Conservation (phyloP, 2,797 vertebrate species). For the Moxostoma hubbsi region DNA sequence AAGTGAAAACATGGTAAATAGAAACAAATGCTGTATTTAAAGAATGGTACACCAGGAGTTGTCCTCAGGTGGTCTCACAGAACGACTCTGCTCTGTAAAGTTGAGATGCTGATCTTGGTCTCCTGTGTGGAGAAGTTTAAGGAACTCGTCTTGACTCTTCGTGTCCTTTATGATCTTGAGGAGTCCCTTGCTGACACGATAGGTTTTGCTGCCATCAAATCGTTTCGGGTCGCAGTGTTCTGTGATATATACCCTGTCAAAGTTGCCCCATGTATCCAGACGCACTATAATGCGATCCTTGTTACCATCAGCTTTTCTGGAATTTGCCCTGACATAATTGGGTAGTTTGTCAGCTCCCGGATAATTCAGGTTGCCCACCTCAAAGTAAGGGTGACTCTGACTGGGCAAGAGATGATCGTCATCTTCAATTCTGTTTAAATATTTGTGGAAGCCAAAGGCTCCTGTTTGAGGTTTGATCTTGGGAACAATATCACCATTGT, state of each 20-base stretch:
- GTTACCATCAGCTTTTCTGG: not conserved
- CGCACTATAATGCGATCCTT: conserved; percentile 55
- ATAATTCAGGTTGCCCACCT: conserved; percentile 54
- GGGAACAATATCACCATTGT: not conserved
- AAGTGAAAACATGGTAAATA: too few species aligned
- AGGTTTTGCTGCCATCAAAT: conserved; percentile 14
- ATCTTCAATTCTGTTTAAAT: conserved; percentile 35
- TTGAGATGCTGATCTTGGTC: not conserved
- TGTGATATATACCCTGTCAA: conserved; percentile 44
- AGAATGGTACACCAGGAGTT: conserved; percentile 49
- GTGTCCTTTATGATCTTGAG: not conserved
- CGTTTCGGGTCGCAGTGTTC: not conserved
- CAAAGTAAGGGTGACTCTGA: conserved; percentile 30
- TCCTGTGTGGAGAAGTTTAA: not conserved
- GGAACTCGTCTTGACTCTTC: not conserved
- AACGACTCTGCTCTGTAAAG: rapidly evolving
- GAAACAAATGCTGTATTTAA: not conserved
- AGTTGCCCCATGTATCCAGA: rapidly evolving
- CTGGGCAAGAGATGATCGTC: conserved; percentile 5
- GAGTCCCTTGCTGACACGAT: conserved; percentile 33
- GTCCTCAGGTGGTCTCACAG: not conserved
- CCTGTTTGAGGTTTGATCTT: rapidly evolving
- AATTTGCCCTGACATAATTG: not conserved
- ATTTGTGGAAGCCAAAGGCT: conserved; percentile 44
- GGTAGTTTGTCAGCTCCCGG: not conserved